These are phyloP conservation scores for Invenusta paracnida DNA, from an alignment of 2,888 invertebrate genomes.

Conservation along the genomic window DNA sequence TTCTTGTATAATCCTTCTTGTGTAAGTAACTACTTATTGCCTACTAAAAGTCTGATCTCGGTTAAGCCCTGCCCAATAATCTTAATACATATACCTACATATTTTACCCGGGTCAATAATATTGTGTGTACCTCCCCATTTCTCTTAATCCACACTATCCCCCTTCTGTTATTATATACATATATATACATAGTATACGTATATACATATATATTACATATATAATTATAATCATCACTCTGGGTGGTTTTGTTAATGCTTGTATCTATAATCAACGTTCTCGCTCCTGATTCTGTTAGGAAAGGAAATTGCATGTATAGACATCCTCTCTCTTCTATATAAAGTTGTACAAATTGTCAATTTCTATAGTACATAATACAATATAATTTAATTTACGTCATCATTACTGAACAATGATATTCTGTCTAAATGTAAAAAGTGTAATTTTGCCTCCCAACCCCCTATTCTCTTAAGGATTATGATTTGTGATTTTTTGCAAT, in stretches of 20 bases:
- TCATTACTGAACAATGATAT: background rate
- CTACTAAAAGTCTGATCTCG: too few species aligned
- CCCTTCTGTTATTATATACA: too few species aligned
- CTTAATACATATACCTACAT: too few species aligned
- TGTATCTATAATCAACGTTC: background rate
- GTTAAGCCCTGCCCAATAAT: too few species aligned
- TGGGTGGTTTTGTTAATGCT: background rate
- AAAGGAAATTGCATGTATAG: background rate
- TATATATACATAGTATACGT: too few species aligned
- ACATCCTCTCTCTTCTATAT: background rate
- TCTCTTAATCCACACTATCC: too few species aligned
- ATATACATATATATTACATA: too few species aligned
- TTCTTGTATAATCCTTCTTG: too few species aligned
- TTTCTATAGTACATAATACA: background rate
- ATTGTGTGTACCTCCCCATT: too few species aligned
- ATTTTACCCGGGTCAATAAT: too few species aligned
- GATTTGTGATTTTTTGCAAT: background rate
- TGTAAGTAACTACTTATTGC: too few species aligned
- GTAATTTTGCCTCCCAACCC: background rate
- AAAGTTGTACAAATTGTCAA: background rate
- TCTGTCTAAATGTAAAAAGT: background rate
- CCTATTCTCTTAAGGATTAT: background rate
- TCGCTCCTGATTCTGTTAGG: background rate
- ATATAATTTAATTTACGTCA: background rate
- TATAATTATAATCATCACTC: background rate